These are phyloP conservation scores for Chitala chitala DNA, from an alignment of 2,113 vertebrate species.

Conservation along the genomic window DNA sequence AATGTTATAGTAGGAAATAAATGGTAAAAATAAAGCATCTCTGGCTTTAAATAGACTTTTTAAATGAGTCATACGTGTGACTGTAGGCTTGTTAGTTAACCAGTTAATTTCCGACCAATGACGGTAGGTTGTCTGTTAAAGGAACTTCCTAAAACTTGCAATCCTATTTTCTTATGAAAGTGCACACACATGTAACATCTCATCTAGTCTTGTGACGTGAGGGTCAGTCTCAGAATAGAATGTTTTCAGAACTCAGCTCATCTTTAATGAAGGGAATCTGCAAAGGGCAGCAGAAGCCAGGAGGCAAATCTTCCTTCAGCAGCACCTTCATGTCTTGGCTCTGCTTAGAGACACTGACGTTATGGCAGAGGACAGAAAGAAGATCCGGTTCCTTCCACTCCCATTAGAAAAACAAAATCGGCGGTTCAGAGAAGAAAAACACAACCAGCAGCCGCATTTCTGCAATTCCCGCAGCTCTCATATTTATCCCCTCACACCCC, in stretches of 20 bases:
- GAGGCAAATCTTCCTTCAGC: not conserved
- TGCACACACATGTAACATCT: too few species aligned
- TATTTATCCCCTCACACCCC: not conserved
- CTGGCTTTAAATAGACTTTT: too few species aligned
- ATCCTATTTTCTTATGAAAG: too few species aligned
- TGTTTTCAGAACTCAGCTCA: not conserved
- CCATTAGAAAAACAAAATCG: conserved; percentile 5
- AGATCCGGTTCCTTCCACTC: not conserved
- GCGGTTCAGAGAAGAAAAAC: not conserved
- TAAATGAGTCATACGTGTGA: too few species aligned
- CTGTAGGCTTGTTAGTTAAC: too few species aligned
- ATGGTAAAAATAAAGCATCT: too few species aligned
- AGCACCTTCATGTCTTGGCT: not conserved
- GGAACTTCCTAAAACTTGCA: too few species aligned
- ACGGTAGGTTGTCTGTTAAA: too few species aligned
- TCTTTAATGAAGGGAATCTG: not conserved
- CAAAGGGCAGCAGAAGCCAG: not conserved
- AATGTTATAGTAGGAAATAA: too few species aligned
- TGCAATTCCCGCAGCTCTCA: not conserved
- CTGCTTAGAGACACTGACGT: not conserved
- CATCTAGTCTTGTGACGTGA: too few species aligned
- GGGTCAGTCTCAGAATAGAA: too few species aligned
- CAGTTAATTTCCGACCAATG: too few species aligned
- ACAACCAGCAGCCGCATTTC: conserved; percentile 11
- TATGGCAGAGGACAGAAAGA: not conserved